Evolutionary conservation across 2,888 invertebrate species (phyloP), one percentile per base, ranked within the genome.

Genomic region (Cantharis flavilabris): DNA sequence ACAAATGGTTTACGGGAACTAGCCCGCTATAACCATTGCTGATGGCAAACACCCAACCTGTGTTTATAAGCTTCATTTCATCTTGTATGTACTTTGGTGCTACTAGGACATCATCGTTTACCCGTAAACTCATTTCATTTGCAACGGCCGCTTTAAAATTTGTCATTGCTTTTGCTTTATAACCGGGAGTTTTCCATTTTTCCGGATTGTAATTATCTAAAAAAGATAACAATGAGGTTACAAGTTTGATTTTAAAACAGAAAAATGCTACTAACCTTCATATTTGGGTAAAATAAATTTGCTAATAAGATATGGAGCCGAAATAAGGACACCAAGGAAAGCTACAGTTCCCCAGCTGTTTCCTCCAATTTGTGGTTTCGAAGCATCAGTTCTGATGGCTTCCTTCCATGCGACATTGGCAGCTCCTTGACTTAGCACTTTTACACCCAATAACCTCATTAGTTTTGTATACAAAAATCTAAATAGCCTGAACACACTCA

Each of bases 271-370:
- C 49, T n/a, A 84, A 94, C 94, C 90, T 89, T 90, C 91, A 86
- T 92, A 92, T 83, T 92, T 89, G 26, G 92, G 92, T 78, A 97
- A 88, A 87, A 97, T 88, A 87, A 97, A 91, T 87, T 93, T 95
- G 90, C 96, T 95, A 79, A 98, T 94, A 69, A 99, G 90, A 90
- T 97, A 98, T 0, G 99, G 98, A 10, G 97, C 97, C 0, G 96
- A 96, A 72, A 97, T 91, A 69, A 98, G 93, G 74, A 98, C 92
- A 3, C 95, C 95, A 84, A 98, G 91, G 90, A 98, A 98, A 83
- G 97, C 91, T 3, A 98, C 86, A 11, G 98, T 94, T 0, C 98
- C 97, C 98, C 98, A 98, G 71, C 92, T 91, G 3, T 95, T 93
- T 62, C 86, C 85, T 11, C 85, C 84, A 67, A 86, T 86, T 82